These are phyloP conservation scores for Eupeodes corollae DNA, from an alignment of 1,140 invertebrate species.

Conservation along the genomic window DNA sequence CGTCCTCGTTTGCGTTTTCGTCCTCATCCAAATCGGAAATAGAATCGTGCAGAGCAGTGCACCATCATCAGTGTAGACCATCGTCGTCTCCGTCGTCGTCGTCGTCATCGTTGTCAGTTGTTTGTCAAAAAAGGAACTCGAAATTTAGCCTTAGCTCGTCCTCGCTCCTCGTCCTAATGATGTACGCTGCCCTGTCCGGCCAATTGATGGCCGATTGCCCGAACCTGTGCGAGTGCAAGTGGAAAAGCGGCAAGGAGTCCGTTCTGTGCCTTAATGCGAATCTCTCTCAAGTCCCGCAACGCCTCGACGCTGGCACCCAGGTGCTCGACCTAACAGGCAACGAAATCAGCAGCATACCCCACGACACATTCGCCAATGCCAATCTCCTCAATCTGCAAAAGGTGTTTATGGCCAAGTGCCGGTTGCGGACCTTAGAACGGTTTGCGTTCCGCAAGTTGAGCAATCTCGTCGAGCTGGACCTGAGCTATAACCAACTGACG, in stretches of 20 bases:
- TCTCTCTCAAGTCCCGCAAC: conserved; percentile 53
- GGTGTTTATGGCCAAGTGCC: conserved; percentile 56
- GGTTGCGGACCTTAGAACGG: conserved; percentile 48
- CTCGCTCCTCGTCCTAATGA: no score
- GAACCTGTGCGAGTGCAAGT: conserved; percentile 67
- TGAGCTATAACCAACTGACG: conserved; percentile 58
- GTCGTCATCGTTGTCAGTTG: no score
- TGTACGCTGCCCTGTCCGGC: conserved; percentile 17
- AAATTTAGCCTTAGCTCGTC: no score
- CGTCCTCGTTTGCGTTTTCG: not conserved
- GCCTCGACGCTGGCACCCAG: conserved; percentile 62
- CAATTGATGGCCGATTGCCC: conserved; percentile 47
- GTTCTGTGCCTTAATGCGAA: conserved; percentile 63
- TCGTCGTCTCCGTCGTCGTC: no score
- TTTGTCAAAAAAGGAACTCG: no score
- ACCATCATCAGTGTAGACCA: not conserved
- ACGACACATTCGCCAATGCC: conserved; percentile 57
- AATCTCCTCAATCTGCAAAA: conserved; percentile 69
- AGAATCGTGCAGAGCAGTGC: not conserved
- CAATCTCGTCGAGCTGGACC: conserved; percentile 66
- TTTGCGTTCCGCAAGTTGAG: conserved; percentile 56
- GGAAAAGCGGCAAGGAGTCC: conserved; percentile 74
- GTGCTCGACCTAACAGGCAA: conserved; percentile 65
- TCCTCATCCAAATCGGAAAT: not conserved
- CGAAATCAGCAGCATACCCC: conserved; percentile 48